phyloP scores from a whole-genome alignment of 64 coral and sea anemone genomes.

The Montipora capricornis region DNA sequence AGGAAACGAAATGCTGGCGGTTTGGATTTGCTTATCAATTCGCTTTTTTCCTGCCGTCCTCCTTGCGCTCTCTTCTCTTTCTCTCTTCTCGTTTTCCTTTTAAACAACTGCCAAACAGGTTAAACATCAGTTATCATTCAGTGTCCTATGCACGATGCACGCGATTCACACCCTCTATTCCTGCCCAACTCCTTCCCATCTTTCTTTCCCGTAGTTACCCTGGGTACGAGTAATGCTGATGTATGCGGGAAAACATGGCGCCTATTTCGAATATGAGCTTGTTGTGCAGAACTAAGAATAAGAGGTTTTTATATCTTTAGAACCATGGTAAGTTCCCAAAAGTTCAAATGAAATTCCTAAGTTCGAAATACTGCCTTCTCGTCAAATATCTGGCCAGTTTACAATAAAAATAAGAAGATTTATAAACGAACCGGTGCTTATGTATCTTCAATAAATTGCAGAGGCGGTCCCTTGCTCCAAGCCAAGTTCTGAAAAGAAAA shows the following conservation, averaged over 20 bases:
- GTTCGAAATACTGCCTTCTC: background rate
- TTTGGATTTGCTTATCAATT: too few species aligned
- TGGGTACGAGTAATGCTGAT: slow-evolving; percentile 1
- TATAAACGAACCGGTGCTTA: too few species aligned
- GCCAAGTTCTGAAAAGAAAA: slow-evolving; percentile 89
- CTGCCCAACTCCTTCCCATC: too few species aligned
- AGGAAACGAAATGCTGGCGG: too few species aligned
- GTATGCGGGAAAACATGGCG: slow-evolving; percentile 25
- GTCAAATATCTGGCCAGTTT: background rate
- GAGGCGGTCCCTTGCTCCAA: slow-evolving; percentile 92
- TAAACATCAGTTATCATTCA: too few species aligned
- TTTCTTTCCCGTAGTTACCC: background rate
- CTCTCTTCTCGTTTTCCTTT: too few species aligned
- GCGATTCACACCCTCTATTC: too few species aligned
- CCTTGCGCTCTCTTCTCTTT: too few species aligned
- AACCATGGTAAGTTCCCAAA: slow-evolving; percentile 36
- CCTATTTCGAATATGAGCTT: slow-evolving; percentile 16
- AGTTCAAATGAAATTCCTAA: background rate
- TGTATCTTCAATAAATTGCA: background rate
- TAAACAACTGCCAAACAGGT: too few species aligned
- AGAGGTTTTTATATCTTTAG: background rate
- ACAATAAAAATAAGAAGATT: too few species aligned
- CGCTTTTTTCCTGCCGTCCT: too few species aligned
- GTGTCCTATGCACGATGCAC: too few species aligned
- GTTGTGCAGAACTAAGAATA: background rate